Percentiles rank a stretch among this genome's conserved stretches.
Evolutionary conservation across 92 coral and sea anemone species (phyloP).

Genomic region (Desmophyllum pertusum): DNA sequence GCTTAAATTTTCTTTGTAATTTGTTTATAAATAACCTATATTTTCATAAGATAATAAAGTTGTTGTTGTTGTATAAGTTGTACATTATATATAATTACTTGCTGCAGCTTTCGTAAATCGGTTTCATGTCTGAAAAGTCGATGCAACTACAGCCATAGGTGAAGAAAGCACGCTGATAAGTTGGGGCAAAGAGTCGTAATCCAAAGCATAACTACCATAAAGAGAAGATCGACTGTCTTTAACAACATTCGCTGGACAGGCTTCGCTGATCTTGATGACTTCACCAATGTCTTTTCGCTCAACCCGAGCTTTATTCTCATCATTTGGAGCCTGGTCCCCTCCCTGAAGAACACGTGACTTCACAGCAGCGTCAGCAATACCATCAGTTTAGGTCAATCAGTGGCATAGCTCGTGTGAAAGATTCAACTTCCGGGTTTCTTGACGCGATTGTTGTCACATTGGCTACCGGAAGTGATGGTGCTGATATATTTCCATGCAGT

Average conservation of each 20-base stretch:
- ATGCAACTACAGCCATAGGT: not conserved
- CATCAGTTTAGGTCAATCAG: not conserved
- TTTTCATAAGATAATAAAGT: too few relatives aligned
- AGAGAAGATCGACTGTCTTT: not conserved
- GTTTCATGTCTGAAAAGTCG: not conserved
- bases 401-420: not conserved
- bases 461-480: not conserved
- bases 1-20: too few relatives aligned
- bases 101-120: not conserved
- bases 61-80: too few relatives aligned
- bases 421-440: not conserved
- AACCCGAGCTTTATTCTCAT: not conserved
- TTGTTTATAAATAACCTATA: too few relatives aligned
- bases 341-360: not conserved
- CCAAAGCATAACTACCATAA: conserved; percentile 29
- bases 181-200: conserved; percentile 34
- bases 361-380: not conserved
- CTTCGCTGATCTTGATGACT: conserved; percentile 8
- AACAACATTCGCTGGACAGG: conserved; percentile 25
- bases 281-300: not conserved
- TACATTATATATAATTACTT: too few relatives aligned
- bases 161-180: conserved; percentile 22
- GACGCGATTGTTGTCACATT: not conserved
- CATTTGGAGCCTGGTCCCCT: not conserved
- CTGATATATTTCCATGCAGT: not conserved